A percentile compares a stretch with the other conserved stretches of the same genome.
These are phyloP conservation scores for Poecilia gillii DNA, from an alignment of 2,797 vertebrate species.

Conservation along the genomic window DNA sequence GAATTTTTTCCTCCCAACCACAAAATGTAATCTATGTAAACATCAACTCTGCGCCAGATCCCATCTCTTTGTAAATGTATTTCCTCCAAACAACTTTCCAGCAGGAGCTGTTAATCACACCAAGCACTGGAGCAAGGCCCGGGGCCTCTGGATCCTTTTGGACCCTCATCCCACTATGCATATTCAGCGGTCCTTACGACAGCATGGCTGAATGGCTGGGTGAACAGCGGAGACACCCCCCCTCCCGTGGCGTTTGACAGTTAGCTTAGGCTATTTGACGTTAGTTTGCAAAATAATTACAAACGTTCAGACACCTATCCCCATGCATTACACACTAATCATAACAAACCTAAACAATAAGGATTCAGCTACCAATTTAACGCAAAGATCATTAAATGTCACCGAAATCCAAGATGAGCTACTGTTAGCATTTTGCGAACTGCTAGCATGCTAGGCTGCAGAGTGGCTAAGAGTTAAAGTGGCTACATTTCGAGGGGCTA, in stretches of 20 bases:
- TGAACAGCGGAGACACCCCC: not conserved
- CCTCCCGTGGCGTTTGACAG: conserved; percentile 39
- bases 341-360: not conserved
- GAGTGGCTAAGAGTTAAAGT: conserved; percentile 33
- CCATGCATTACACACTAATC: rapidly evolving
- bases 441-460: conserved; percentile 51
- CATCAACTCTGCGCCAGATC: not conserved
- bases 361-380: rapidly evolving
- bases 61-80: not conserved
- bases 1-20: not conserved
- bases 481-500: conserved; percentile 42
- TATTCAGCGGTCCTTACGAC: not conserved
- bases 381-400: not conserved
- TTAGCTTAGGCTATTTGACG: conserved; percentile 36
- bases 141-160: conserved; percentile 9
- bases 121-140: not conserved
- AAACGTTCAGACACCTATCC: rapidly evolving
- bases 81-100: not conserved
- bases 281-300: conserved; percentile 1
- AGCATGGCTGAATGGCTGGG: not conserved
- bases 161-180: conserved; percentile 6
- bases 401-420: conserved; percentile 5
- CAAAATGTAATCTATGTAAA: not conserved
- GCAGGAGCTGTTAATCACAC: not conserved
- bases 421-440: conserved; percentile 42